phyloP scores from a whole-genome alignment of 2,797 vertebrate genomes.

The Poecilia picta region DNA sequence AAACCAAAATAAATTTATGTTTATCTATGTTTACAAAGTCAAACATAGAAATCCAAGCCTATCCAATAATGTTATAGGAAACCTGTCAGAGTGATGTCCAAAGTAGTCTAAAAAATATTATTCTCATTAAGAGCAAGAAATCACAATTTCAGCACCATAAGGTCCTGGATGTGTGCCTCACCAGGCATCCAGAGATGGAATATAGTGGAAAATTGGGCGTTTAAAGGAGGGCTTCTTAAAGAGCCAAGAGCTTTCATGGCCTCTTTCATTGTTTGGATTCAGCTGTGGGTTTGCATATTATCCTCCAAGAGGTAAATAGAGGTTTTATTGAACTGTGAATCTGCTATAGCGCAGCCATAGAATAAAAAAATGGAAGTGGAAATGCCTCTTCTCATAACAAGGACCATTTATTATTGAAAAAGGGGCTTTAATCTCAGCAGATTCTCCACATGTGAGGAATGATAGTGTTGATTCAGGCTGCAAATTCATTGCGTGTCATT shows the following conservation, averaged over 20 bases:
- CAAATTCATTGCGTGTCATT: conserved; percentile 29
- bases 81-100: neutral
- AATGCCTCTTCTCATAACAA: neutral
- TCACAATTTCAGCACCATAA: neutral
- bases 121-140: conserved; percentile 34
- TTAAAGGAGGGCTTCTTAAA: neutral
- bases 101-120: neutral
- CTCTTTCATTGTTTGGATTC: neutral
- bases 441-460: conserved; percentile 30
- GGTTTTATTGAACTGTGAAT: conserved; percentile 10
- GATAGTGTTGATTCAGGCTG: conserved; percentile 24
- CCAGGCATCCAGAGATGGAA: neutral
- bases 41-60: neutral
- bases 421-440: conserved; percentile 44
- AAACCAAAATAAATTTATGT: neutral
- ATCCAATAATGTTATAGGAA: neutral
- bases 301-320: conserved; percentile 2
- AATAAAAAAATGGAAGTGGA: neutral
- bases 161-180: neutral
- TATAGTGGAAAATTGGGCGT: neutral
- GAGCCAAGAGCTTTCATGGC: neutral
- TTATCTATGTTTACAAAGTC: neutral
- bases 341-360: neutral
- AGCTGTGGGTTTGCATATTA: neutral
- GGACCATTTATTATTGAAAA: conserved; percentile 30